Percentiles rank a stretch among this genome's conserved stretches.
phyloP scores from a whole-genome alignment of 2,797 vertebrate genomes.

The Molossus alvarezi region DNA sequence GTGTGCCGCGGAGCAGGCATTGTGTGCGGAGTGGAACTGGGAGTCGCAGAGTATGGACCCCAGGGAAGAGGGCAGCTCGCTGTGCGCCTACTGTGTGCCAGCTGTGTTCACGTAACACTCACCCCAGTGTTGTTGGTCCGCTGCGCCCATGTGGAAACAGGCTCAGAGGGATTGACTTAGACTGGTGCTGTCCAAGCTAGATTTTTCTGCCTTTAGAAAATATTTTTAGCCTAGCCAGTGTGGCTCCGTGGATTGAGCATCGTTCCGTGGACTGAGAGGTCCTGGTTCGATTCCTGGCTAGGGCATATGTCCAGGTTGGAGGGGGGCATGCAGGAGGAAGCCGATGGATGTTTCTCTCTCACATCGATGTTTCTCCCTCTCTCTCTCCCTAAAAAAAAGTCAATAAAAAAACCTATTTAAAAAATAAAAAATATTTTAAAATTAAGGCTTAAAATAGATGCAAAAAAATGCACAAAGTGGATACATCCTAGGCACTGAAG shows the following conservation, averaged over 20 bases:
- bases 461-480: neutral
- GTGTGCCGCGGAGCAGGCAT: neutral
- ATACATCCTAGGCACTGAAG: neutral
- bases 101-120: neutral
- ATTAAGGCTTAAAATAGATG: neutral
- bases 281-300: no score
- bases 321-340: no score
- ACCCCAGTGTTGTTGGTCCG: no score
- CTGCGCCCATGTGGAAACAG: neutral
- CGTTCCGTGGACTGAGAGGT: no score
- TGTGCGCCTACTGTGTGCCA: neutral
- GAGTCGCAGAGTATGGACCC: neutral
- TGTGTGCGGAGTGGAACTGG: neutral
- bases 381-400: no score
- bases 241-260: no score
- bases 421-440: neutral
- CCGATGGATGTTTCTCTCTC: no score
- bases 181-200: neutral
- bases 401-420: no score
- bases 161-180: neutral
- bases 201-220: neutral
- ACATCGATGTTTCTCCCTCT: no score
- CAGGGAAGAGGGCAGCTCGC: no score
- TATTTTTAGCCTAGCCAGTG: neutral
- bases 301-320: no score